Conservation (phyloP, 1,140 invertebrate species). For the Penaeus chinensis region DNA sequence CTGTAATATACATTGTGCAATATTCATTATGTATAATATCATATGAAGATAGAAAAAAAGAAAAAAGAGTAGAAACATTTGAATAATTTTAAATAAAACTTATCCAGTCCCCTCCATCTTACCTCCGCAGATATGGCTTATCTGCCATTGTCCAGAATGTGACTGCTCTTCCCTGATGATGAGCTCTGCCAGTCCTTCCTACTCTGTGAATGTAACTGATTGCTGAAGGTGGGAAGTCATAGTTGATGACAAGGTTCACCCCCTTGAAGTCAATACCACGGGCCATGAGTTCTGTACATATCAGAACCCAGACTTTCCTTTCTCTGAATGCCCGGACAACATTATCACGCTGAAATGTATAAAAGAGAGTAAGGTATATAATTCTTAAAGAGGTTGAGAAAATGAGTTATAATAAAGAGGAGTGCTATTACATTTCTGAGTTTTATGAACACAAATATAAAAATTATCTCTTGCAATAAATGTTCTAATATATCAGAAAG, state of each 20-base stretch:
- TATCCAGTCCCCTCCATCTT: constrained; percentile 32
- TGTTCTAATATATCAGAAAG: background rate
- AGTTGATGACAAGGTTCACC: constrained; percentile 97
- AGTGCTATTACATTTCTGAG: background rate
- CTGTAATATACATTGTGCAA: too few species aligned
- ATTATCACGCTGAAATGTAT: constrained; percentile 80
- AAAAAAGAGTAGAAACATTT: background rate
- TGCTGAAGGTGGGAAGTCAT: constrained; percentile 92
- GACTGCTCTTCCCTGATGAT: constrained; percentile 84
- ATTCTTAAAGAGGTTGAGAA: background rate
- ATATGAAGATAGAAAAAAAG: background rate
- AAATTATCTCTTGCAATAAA: background rate
- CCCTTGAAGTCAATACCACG: constrained; percentile 98
- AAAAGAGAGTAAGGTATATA: constrained; percentile 19
- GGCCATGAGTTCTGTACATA: constrained; percentile 97
- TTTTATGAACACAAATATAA: background rate
- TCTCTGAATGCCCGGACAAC: constrained; percentile 88
- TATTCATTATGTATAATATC: background rate
- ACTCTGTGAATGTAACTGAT: constrained; percentile 96
- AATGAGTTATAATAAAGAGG: background rate
- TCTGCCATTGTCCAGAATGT: constrained; percentile 96
- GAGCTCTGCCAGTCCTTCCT: constrained; percentile 94
- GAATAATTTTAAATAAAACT: constrained; percentile 18
- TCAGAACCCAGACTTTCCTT: constrained; percentile 94
- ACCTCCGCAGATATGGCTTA: constrained; percentile 64